A percentile compares a stretch with the other conserved stretches of the same genome.
phyloP scores from a whole-genome alignment of 1,140 invertebrate genomes.

The Procambarus clarkii region DNA sequence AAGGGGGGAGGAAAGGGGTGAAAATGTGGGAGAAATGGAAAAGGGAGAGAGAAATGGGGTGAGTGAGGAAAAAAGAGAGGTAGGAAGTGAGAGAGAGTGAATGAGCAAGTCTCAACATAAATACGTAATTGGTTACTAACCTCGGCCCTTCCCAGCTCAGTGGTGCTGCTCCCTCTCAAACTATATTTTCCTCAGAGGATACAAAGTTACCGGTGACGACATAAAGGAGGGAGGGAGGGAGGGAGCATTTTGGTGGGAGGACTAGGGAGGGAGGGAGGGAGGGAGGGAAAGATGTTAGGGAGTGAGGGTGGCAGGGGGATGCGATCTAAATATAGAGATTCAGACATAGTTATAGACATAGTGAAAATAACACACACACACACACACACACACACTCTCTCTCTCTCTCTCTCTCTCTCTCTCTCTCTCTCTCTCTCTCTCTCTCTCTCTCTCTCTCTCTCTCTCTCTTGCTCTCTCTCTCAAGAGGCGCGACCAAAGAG shows the following conservation, averaged over 20 bases:
- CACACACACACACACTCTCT: neutral
- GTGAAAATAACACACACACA: no score
- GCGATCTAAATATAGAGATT: no score
- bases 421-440: no score
- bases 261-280: neutral
- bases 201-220: neutral
- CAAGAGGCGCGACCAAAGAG: no score
- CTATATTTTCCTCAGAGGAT: neutral
- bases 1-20: no score
- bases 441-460: no score
- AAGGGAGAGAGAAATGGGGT: neutral
- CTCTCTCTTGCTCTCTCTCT: no score
- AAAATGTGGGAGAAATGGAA: neutral
- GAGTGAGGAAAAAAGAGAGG: neutral
- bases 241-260: neutral
- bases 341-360: no score
- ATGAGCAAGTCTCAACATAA: neutral
- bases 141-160: neutral
- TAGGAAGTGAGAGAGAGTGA: neutral
- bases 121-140: neutral
- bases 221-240: neutral
- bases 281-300: neutral
- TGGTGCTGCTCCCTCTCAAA: neutral
- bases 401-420: neutral
- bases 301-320: no score